Conservation (phyloP, 2,797 vertebrate genomes). For the Eleutherodactylus coqui region DNA sequence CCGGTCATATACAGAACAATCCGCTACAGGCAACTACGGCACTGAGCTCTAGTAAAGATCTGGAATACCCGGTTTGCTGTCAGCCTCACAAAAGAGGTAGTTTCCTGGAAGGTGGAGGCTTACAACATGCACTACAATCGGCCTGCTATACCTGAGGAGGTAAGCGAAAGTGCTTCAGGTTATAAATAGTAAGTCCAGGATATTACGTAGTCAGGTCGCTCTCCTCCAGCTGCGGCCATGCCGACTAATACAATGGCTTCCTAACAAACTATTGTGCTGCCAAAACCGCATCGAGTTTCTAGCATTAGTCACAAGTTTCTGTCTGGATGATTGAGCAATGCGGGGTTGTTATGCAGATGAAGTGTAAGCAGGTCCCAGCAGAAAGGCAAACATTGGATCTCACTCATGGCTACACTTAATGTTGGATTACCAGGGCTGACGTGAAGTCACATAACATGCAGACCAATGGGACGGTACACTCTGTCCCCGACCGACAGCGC, state of each 20-base stretch:
- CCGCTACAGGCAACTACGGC: not conserved
- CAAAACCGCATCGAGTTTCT: conserved; percentile 59
- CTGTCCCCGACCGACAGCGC: not conserved
- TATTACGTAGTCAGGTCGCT: not conserved
- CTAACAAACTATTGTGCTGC: conserved; percentile 6
- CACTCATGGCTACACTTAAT: not conserved
- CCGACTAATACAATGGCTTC: conserved; percentile 24
- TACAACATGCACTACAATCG: not conserved
- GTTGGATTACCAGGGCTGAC: not conserved
- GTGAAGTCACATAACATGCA: not conserved
- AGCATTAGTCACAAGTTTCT: conserved; percentile 63
- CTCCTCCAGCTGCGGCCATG: not conserved
- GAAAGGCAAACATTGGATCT: not conserved
- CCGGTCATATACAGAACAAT: not conserved
- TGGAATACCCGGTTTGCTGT: not conserved
- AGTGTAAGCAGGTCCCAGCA: not conserved
- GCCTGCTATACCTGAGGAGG: not conserved
- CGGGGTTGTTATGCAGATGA: not conserved
- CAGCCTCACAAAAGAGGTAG: not conserved
- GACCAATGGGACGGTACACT: not conserved
- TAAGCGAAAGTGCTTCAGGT: not conserved
- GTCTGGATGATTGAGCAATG: conserved; percentile 50
- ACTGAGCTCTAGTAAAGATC: not conserved
- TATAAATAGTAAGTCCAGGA: conserved; percentile 4
- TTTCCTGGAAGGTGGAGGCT: not conserved